Conservation (phyloP, 2,888 invertebrate species). For the Unio pictorum region DNA sequence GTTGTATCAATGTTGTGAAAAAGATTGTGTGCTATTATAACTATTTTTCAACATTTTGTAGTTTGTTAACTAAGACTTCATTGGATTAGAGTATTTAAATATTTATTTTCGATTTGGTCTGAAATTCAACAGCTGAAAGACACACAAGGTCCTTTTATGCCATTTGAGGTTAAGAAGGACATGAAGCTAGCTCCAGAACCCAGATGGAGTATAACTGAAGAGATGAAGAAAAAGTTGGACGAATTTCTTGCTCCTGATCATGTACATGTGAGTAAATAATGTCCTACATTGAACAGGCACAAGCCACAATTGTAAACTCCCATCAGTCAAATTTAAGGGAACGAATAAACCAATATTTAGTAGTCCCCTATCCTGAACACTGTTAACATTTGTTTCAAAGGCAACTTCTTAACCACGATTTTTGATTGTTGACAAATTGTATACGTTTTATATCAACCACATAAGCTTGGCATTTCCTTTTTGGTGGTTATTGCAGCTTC, state of each 20-base stretch:
- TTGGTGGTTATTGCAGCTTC: no score
- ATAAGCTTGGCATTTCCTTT: no score
- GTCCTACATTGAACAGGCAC: background rate
- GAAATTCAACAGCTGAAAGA: constrained; percentile 21
- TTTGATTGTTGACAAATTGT: no score
- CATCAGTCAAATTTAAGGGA: constrained; percentile 1
- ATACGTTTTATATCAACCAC: no score
- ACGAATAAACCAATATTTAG: constrained; percentile 17
- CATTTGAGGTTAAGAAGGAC: constrained; percentile 82
- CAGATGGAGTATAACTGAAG: constrained; percentile 71
- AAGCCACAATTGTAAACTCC: background rate
- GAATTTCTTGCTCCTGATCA: constrained; percentile 7
- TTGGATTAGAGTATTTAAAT: background rate
- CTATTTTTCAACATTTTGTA: no score
- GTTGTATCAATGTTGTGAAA: no score
- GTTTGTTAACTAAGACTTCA: no score
- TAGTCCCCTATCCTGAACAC: no score
- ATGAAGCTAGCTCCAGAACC: constrained; percentile 88
- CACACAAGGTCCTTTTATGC: constrained; percentile 64
- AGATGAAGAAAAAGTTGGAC: constrained; percentile 39
- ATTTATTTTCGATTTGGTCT: background rate
- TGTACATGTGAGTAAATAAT: constrained; percentile 1
- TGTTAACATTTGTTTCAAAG: no score
- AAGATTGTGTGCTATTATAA: no score
- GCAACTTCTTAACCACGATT: no score